Percentiles rank a stretch among this genome's conserved stretches.
phyloP scores from a whole-genome alignment of 1,140 invertebrate species.

The Melitaea cinxia region DNA sequence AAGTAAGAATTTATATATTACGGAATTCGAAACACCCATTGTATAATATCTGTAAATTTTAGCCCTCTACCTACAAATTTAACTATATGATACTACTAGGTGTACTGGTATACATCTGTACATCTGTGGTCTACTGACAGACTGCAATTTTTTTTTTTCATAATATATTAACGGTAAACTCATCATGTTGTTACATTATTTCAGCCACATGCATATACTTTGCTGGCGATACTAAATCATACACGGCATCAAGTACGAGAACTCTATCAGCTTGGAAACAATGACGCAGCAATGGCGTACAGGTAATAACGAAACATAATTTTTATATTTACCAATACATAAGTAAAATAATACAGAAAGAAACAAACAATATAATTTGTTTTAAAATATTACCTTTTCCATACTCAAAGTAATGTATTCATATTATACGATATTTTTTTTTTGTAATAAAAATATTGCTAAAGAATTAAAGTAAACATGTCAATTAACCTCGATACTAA shows the following conservation, averaged over 20 bases:
- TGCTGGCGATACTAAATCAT: constrained; percentile 89
- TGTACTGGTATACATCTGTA: no score
- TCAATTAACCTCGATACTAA: constrained; percentile 16
- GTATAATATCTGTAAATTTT: no score
- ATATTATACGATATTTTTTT: background rate
- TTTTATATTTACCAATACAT: background rate
- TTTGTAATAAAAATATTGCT: background rate
- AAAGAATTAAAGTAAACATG: background rate
- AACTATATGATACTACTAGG: no score
- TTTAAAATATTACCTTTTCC: no score
- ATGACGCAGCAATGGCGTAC: constrained; percentile 86
- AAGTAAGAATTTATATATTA: no score
- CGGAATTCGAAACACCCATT: no score
- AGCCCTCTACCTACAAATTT: no score
- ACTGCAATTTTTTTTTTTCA: no score
- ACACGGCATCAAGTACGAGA: constrained; percentile 87
- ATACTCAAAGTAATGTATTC: background rate
- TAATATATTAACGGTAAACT: no score
- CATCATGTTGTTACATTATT: constrained; percentile 48
- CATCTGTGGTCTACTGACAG: no score
- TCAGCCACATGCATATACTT: constrained; percentile 86
- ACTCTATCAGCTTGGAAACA: constrained; percentile 85
- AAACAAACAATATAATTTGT: no score
- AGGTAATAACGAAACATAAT: constrained; percentile 49
- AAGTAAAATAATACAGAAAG: no score